phyloP scores from a whole-genome alignment of 2,113 vertebrate species.

The Hymenochirus boettgeri region DNA sequence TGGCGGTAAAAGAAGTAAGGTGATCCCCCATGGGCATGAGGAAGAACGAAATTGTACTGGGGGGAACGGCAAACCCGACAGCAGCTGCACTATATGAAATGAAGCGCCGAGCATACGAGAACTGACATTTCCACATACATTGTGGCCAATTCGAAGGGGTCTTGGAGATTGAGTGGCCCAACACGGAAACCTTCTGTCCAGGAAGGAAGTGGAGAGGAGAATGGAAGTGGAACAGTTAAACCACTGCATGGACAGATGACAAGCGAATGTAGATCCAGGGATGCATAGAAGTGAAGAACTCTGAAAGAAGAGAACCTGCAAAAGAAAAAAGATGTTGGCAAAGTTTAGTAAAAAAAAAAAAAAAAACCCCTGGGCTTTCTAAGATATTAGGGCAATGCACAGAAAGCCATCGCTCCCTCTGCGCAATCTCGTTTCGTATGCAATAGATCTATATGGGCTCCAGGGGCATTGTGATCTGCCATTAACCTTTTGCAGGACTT shows the following conservation, averaged over 20 bases:
- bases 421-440: too few species aligned
- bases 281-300: constrained; percentile 78
- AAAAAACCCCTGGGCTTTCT: too few species aligned
- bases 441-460: too few species aligned
- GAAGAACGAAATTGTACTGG: constrained; percentile 74
- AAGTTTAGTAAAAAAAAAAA: too few species aligned
- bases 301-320: constrained; percentile 72
- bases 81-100: constrained; percentile 68
- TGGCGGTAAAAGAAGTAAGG: neutral
- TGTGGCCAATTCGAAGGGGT: constrained; percentile 88
- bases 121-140: constrained; percentile 81
- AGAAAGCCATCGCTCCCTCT: too few species aligned
- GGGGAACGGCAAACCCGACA: constrained; percentile 79
- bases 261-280: constrained; percentile 68
- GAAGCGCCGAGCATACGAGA: constrained; percentile 66
- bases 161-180: constrained; percentile 80
- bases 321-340: neutral
- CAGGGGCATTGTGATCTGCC: too few species aligned
- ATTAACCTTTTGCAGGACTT: too few species aligned
- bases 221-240: constrained; percentile 55
- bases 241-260: constrained; percentile 75
- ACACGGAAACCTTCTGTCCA: constrained; percentile 61
- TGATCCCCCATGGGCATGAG: constrained; percentile 75
- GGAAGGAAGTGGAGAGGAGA: constrained; percentile 66
- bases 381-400: too few species aligned